Evolutionary conservation across 2,113 vertebrate genomes (phyloP).

Genomic region (Setophaga kirtlandii): DNA sequence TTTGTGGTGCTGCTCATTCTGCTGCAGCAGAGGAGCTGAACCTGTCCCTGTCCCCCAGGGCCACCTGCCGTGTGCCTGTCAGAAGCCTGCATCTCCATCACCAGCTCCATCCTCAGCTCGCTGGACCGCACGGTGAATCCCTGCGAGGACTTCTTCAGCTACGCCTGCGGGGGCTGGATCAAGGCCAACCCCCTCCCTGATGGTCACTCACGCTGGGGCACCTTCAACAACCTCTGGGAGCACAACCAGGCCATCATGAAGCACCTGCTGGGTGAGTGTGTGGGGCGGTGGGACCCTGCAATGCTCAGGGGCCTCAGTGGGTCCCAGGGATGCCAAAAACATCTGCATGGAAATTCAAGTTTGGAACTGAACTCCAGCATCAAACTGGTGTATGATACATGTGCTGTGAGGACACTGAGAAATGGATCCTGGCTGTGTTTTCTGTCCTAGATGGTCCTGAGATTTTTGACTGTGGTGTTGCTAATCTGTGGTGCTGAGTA

Average conservation of each 20-base stretch:
- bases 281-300: fast-evolving
- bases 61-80: constrained; percentile 79
- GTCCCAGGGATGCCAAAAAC: not conserved
- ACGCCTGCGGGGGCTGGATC: constrained; percentile 93
- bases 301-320: fast-evolving
- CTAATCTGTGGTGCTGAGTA: not conserved
- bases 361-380: not conserved
- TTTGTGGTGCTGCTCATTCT: fast-evolving
- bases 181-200: constrained; percentile 91
- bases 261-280: constrained; percentile 84
- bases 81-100: constrained; percentile 86
- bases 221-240: constrained; percentile 95
- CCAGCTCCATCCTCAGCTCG: constrained; percentile 84
- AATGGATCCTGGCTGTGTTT: not conserved
- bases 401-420: fast-evolving
- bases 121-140: constrained; percentile 88
- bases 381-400: fast-evolving
- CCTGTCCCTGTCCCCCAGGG: constrained; percentile 41
- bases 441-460: not conserved
- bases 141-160: constrained; percentile 93
- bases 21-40: not conserved
- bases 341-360: fast-evolving
- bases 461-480: not conserved
- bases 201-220: constrained; percentile 92
- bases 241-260: constrained; percentile 96